Base-by-base conservation (phyloP, 2,888 invertebrate species). In the Drosophila peninsularis region DNA sequence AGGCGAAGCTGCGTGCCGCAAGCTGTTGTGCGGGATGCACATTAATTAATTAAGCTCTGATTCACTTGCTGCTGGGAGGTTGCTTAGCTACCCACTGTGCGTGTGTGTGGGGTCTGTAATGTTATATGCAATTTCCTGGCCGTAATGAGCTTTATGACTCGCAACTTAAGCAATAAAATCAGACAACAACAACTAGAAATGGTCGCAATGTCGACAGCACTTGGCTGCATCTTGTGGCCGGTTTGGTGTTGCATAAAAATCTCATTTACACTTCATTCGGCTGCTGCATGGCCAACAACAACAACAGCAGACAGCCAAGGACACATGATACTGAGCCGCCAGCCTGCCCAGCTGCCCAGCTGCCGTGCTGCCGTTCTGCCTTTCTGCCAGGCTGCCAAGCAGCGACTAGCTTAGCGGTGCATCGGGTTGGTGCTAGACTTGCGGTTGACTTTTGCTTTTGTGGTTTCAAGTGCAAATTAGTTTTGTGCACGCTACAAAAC, bases 121-220 rank as follows among this genome's bases (percentile, higher is more conserved):
- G 75, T 67, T 83, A 68, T 72, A 83, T 83, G 87, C 89, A 86
- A 80, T 88, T 85, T 89, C 69, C 81, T 73, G 55, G 74, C 75
- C 71, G 65, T 83, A 90, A 90, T 87, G 90, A 90, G 89, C 85
- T 90, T 85, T 88, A 89, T 83, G 81, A 78, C 71, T 64, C 56
- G 69, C 82, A 81, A 84, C 82, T 78, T 68, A 78, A 78, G 78
- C 81, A 83, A 84, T 81, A 81, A 81, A 81, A 84, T 69, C 68
- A 50, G 56, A 62, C 56, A 54, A 58, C 53, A 77, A 32, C 63
- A 66, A 37, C 44, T 45, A 32, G 61, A 65, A 56, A 66, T 57
- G 61, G 55, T 60, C 44, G 44, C 62, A 47, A 64, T 56, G 75
- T 73, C 53, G 39, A 64, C 67, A 70, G 56, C 63, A 65, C 63